Evolutionary conservation across 2,888 invertebrate genomes (phyloP).

Genomic region (Napeogenes sylphis): DNA sequence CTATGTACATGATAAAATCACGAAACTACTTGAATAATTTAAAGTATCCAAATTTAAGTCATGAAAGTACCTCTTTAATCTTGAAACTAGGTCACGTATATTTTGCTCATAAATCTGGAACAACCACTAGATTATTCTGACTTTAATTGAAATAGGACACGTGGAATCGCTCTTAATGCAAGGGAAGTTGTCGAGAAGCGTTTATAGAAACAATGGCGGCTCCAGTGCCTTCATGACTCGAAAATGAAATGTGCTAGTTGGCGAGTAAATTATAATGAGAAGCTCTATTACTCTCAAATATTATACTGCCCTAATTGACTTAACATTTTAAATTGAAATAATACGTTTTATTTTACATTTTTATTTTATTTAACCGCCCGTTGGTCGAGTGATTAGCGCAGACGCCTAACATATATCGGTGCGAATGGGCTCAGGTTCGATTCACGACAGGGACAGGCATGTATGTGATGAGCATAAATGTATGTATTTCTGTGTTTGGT

Average conservation of each 20-base stretch:
- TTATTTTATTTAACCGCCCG: too few relatives aligned
- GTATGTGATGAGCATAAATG: too few relatives aligned
- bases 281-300: neutral
- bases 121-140: slow-evolving; percentile 33
- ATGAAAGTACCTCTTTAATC: slow-evolving; percentile 22
- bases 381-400: too few relatives aligned
- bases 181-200: slow-evolving; percentile 40
- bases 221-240: slow-evolving; percentile 1
- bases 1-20: neutral
- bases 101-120: slow-evolving; percentile 33
- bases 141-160: slow-evolving; percentile 33
- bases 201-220: slow-evolving; percentile 49
- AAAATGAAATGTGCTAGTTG: slow-evolving; percentile 1
- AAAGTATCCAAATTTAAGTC: slow-evolving; percentile 14
- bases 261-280: neutral
- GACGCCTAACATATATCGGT: too few relatives aligned
- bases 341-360: too few relatives aligned
- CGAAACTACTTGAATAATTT: slow-evolving; percentile 2
- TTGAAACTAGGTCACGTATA: slow-evolving; percentile 27
- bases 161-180: slow-evolving; percentile 38
- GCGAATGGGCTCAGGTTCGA: too few relatives aligned
- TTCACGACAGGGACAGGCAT: too few relatives aligned
- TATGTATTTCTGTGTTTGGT: too few relatives aligned
- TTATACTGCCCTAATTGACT: neutral
- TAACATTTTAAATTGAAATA: too few relatives aligned